These are phyloP conservation scores for Grus americana DNA, from an alignment of 2,113 vertebrate species.

Conservation along the genomic window DNA sequence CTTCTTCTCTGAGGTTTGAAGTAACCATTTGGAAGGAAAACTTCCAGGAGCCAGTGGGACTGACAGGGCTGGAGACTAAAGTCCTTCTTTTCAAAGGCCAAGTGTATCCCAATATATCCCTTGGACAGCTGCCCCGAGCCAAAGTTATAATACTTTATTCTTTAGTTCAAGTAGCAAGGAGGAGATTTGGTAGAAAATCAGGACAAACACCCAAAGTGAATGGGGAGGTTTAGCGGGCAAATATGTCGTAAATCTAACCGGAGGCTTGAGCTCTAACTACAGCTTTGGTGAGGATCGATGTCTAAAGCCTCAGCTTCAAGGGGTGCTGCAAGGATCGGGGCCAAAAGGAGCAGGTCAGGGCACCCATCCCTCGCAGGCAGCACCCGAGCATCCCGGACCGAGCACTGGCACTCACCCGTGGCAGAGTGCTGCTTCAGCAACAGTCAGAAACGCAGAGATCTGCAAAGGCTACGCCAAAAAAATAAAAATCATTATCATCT, in stretches of 20 bases:
- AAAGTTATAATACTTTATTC: constrained; percentile 56
- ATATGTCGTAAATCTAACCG: not conserved
- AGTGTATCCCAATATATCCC: constrained; percentile 60
- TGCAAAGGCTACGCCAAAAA: not conserved
- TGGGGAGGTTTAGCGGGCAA: not conserved
- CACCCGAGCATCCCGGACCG: rapidly evolving
- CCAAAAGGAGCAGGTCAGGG: not conserved
- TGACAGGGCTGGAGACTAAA: constrained; percentile 48
- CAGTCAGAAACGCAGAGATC: not conserved
- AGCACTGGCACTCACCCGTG: rapidly evolving
- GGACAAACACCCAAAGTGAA: constrained; percentile 2
- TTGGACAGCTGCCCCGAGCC: constrained; percentile 46
- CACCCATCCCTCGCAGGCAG: not conserved
- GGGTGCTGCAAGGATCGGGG: not conserved
- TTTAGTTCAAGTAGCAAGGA: constrained; percentile 41
- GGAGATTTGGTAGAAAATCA: constrained; percentile 48
- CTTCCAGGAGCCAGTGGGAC: constrained; percentile 59
- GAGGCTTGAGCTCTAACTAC: not conserved
- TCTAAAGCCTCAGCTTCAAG: not conserved
- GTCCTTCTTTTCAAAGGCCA: constrained; percentile 60
- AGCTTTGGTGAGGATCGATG: not conserved
- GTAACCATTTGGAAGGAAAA: constrained; percentile 60
- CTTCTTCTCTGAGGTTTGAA: constrained; percentile 56
- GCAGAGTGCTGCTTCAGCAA: not conserved
- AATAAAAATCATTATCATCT: constrained; percentile 10